Evolutionary conservation across 2,797 vertebrate species (phyloP), one percentile per base, ranked within the genome.

Genomic region (Cygnus olor): DNA sequence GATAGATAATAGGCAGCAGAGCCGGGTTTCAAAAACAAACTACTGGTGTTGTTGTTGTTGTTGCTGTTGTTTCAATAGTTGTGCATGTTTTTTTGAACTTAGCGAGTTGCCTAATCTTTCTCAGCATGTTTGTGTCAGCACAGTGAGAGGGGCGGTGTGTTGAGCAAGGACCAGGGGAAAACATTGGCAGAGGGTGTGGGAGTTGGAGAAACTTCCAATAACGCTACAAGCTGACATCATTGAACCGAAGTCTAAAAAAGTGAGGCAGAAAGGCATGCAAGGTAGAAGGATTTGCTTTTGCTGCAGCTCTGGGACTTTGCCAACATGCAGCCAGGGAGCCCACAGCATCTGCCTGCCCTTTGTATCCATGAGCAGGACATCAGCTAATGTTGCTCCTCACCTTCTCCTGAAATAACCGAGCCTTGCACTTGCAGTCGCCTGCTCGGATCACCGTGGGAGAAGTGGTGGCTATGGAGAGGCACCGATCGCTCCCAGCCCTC

Each of bases 351-450:
- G 63, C 10, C 47, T 79, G 49, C 24, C 22, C 63, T 68, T 68
- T 65, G 34, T 21, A 2, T 56, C 58, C 11, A 3, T 6, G 22
- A 77, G 7, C 17, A 8, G 38, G 32, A 7, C 6, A 1, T 51
- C 63, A 36, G 15, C 40, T 84, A 20, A 13, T 16, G 34, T 71
- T 1, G 1, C 28, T 53, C 25, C 49, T 73, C 53, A 44, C 73
- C 81, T 88, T 71, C n/a, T 42, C 24, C 34, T 36, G 4, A 56
- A 34, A 15, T 12, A 49, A 4, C 44, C 0, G 4, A 0, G 0
- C 56, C 71, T 56, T 8, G 4, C 0, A 3, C 68, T 47, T 0
- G 0, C 3, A 8, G 21, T n/a, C 73, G 71, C 54, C 36, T 25
- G 63, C 61, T 74, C 25, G 6, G 15, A 3, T 61, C 20, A 5